Percentiles rank a stretch among this genome's conserved stretches.
Evolutionary conservation across 2,888 invertebrate species (phyloP).

Genomic region (Phengaris arion): DNA sequence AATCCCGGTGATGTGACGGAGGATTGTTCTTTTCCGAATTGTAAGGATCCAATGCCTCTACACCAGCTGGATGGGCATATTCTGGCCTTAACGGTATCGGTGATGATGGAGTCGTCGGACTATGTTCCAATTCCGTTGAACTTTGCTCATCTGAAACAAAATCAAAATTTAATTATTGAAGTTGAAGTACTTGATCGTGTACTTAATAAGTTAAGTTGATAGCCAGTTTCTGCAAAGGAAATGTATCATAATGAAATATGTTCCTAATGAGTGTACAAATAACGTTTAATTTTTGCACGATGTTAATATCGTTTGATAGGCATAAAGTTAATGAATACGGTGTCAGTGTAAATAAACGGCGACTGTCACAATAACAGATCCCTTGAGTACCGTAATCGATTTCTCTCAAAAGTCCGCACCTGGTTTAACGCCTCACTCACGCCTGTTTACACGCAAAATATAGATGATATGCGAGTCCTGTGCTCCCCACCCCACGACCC

Average conservation of each 20-base stretch:
- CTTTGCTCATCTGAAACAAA: constrained; percentile 67
- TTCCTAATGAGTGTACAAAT: constrained; percentile 19
- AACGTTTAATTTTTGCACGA: constrained; percentile 8
- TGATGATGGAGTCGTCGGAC: constrained; percentile 57
- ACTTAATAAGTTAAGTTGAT: not conserved
- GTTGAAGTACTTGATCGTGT: constrained; percentile 44
- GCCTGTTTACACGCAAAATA: constrained; percentile 75
- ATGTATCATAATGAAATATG: not conserved
- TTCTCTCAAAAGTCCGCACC: constrained; percentile 67
- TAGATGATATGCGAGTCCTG: constrained; percentile 68
- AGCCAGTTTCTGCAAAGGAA: not conserved
- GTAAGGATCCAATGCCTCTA: constrained; percentile 72
- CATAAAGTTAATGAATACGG: constrained; percentile 30
- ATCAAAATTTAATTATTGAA: constrained; percentile 36
- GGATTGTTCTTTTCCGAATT: constrained; percentile 69
- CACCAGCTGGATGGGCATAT: constrained; percentile 73
- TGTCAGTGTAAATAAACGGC: constrained; percentile 64
- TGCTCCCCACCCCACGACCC: constrained; percentile 57
- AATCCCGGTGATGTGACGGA: constrained; percentile 63
- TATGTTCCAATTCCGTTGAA: constrained; percentile 60
- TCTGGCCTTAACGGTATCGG: constrained; percentile 68
- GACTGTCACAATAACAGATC: constrained; percentile 74
- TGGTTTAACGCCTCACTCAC: constrained; percentile 71
- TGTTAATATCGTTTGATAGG: constrained; percentile 22
- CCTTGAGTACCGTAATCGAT: constrained; percentile 51